These are phyloP conservation scores for Barbus barbus DNA, from an alignment of 2,113 vertebrate species.

Conservation along the genomic window DNA sequence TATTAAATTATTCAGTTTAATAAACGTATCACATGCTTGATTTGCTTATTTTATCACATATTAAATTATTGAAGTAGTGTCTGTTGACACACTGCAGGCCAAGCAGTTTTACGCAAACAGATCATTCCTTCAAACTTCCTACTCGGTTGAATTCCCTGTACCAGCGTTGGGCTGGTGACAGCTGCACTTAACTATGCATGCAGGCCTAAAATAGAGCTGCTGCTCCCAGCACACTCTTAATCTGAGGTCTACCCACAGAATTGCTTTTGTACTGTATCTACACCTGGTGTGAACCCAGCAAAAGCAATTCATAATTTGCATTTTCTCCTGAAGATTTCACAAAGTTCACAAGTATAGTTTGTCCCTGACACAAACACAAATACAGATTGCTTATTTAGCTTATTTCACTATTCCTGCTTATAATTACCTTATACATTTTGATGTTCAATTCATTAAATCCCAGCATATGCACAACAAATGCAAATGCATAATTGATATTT, in stretches of 20 bases:
- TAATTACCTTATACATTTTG: background rate
- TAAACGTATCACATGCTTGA: background rate
- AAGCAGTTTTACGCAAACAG: background rate
- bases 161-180: constrained; percentile 56
- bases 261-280: constrained; percentile 46
- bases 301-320: background rate
- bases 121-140: background rate
- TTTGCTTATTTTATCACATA: background rate
- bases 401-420: background rate
- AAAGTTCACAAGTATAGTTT: background rate
- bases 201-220: constrained; percentile 70
- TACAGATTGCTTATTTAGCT: background rate
- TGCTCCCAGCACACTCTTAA: constrained; percentile 67
- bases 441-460: background rate
- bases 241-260: constrained; percentile 64
- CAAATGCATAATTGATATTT: background rate
- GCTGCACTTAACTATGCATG: constrained; percentile 72
- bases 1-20: background rate
- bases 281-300: constrained; percentile 22
- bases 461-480: background rate
- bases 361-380: background rate
- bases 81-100: background rate
- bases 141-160: constrained; percentile 20
- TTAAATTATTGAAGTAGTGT: background rate
- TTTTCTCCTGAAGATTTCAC: background rate